These are phyloP conservation scores for Myotis lucifugus DNA, from an alignment of 2,113 vertebrate genomes.

Conservation along the genomic window DNA sequence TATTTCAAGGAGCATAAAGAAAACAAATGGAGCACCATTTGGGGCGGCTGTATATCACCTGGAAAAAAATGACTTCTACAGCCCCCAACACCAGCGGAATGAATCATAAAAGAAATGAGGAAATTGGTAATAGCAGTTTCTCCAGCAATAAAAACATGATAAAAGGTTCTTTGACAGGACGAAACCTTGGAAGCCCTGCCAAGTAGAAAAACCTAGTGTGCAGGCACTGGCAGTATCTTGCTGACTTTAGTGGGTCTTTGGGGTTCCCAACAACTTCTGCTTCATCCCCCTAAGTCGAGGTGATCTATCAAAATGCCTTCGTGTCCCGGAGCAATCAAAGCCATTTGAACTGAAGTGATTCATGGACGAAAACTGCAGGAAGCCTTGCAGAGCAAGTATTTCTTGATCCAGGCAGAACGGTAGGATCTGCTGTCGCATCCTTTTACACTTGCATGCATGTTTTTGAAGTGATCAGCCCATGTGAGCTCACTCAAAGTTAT, in stretches of 20 bases:
- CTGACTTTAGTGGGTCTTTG: conserved; percentile 43
- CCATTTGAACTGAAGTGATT: conserved; percentile 34
- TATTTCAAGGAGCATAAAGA: conserved; percentile 37
- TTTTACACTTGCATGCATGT: neutral
- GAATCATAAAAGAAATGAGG: conserved; percentile 71
- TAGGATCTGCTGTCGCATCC: neutral
- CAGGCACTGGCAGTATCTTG: neutral
- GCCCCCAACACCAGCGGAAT: conserved; percentile 42
- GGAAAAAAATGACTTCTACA: conserved; percentile 56
- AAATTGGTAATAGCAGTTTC: conserved; percentile 70
- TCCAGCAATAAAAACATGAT: conserved; percentile 73
- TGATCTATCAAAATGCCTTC: neutral
- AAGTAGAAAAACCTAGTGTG: conserved; percentile 55
- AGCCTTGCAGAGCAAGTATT: neutral
- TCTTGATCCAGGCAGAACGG: neutral
- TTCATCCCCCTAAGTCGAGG: neutral
- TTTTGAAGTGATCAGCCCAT: neutral
- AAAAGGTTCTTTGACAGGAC: conserved; percentile 61
- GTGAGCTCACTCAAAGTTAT: neutral
- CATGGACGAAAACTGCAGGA: neutral
- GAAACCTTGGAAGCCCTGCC: conserved; percentile 63
- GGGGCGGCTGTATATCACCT: conserved; percentile 28
- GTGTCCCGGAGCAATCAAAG: conserved; percentile 47
- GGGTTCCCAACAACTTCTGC: conserved; percentile 58
- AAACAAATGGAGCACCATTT: conserved; percentile 26